Percentiles rank a stretch among this genome's conserved stretches.
Evolutionary conservation across 1,140 invertebrate genomes (phyloP).

Genomic region (Scaptomyza pallida): DNA sequence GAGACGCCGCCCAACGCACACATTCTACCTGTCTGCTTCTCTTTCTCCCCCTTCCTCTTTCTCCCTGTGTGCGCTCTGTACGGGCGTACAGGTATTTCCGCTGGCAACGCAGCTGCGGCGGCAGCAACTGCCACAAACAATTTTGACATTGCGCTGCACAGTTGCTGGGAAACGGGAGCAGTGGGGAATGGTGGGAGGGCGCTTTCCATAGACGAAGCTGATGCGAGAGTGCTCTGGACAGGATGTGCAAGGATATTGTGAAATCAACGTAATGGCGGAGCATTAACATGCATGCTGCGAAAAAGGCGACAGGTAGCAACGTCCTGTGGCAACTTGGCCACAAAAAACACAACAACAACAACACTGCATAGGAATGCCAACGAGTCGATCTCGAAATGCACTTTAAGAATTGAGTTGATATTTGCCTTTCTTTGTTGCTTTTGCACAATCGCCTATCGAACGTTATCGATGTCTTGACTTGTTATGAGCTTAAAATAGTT

Average conservation of each 20-base stretch:
- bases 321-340: constrained; percentile 32
- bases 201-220: constrained; percentile 6
- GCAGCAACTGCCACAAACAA: constrained; percentile 79
- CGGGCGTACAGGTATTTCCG: constrained; percentile 60
- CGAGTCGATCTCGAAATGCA: constrained; percentile 7
- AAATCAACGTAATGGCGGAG: constrained; percentile 75
- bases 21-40: constrained; percentile 5
- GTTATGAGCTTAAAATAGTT: too few relatives aligned
- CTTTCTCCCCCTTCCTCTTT: not conserved
- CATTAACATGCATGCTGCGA: constrained; percentile 67
- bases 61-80: constrained; percentile 1
- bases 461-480: too few relatives aligned
- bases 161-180: constrained; percentile 3
- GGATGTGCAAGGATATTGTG: constrained; percentile 79
- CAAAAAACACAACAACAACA: too few relatives aligned
- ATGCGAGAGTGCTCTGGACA: constrained; percentile 43
- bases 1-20: constrained; percentile 9
- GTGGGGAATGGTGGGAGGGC: not conserved
- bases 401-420: not conserved
- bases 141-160: constrained; percentile 70
- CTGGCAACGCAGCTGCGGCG: constrained; percentile 69
- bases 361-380: not conserved
- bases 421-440: not conserved
- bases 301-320: constrained; percentile 50
- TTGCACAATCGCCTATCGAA: too few relatives aligned